Base-by-base conservation (phyloP, 2,888 invertebrate species). In the Mythimna impura region DNA sequence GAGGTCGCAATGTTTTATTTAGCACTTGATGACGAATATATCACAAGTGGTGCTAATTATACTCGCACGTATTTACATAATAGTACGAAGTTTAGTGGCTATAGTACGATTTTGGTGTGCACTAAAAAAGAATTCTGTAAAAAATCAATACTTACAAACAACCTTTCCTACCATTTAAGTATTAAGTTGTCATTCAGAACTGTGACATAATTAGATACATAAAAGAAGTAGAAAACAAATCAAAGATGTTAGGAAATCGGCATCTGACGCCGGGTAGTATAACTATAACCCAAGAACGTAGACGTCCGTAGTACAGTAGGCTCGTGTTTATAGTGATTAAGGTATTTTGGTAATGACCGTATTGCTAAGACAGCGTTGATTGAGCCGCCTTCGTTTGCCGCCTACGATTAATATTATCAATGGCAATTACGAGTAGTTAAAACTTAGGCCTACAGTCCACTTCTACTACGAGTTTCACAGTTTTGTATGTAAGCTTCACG, bases 1-100 rank as follows among this genome's bases (percentile, higher is more conserved):
- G 17, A 68, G 1, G 43, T 81, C 20, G 61, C 20, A 34, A 43
- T 1, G 25, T 75, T 50, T 61, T 34, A 43, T 55, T 64, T 25
- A 55, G 30, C 55, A 47, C 40, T 47, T 76, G 9, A 34, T 34
- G 40, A 43, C 60, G 17, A 47, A 22, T 17, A 22, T 25, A 47
- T 30, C n/a, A 14, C 22, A 61, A 40, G 77, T 50, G 64, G 30
- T 30, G 43, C 77, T 69, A 82, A 61, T 61, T 61, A 36, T 14
- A 43, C 40, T n/a, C 43, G n/a, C 69, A 76, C 54, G 55, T 68
- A 43, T 76, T 5, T 52, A 12, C 10, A 12, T 52, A 60, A 12
- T 30, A 36, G n/a, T 62, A 14, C 12, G 22, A 25, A 12, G 34
- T 34, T 7, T 58, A 47, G 40, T 57, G 25, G 52, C 17, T 36